These are phyloP conservation scores for Phocides pigmalion DNA, from an alignment of 1,140 invertebrate species.

Conservation along the genomic window DNA sequence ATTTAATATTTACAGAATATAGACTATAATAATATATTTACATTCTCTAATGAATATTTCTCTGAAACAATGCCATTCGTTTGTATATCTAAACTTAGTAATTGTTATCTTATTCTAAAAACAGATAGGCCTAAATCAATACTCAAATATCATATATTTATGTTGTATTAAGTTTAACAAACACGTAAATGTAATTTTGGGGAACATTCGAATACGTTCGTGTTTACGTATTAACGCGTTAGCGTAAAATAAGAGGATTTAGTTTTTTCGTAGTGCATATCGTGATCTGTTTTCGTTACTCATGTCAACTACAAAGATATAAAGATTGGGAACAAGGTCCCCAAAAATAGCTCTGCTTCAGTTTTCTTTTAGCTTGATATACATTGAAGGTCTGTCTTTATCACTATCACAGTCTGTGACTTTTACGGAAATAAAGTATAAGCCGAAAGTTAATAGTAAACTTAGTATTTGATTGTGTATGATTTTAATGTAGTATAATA, in stretches of 20 bases:
- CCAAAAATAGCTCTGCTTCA: conserved; percentile 10
- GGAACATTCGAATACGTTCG: too few species aligned
- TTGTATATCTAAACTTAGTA: conserved; percentile 12
- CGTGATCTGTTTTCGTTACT: neutral
- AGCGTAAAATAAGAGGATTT: neutral
- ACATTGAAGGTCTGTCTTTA: neutral
- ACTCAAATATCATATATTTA: neutral
- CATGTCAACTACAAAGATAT: conserved; percentile 2
- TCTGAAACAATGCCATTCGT: conserved; percentile 16
- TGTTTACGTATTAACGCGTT: neutral
- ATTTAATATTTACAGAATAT: conserved; percentile 24
- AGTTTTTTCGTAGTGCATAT: conserved; percentile 5
- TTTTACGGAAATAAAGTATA: neutral
- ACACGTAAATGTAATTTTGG: too few species aligned
- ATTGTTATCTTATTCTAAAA: conserved; percentile 17
- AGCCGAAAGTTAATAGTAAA: too few species aligned
- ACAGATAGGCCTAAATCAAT: conserved; percentile 4
- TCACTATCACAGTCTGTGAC: neutral
- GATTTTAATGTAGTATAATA: too few species aligned
- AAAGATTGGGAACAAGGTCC: conserved; percentile 19
- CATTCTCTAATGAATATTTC: conserved; percentile 22
- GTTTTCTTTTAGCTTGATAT: conserved; percentile 15
- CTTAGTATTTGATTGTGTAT: too few species aligned
- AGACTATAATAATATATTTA: conserved; percentile 26
- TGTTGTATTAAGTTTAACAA: too few species aligned